Evolutionary conservation across 35 echinoderm and acorn worm genomes (phyloP).

Genomic region (Acanthaster planci): DNA sequence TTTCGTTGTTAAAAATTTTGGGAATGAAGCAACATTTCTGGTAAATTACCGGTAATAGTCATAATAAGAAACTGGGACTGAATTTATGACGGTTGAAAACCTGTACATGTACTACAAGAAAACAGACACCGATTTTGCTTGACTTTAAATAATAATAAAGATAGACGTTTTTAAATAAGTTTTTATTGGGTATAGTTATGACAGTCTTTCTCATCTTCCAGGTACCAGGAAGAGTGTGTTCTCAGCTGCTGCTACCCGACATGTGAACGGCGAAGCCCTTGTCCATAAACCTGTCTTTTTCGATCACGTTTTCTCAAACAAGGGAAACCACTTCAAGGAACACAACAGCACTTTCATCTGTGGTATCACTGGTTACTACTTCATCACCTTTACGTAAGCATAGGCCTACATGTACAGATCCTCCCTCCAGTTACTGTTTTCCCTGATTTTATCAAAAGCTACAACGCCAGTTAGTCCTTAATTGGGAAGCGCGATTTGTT

Average conservation of each 20-base stretch:
- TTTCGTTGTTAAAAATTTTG: too few species aligned
- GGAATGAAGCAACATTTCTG: too few species aligned
- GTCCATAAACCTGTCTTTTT: conserved; percentile 29
- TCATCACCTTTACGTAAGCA: conserved; percentile 77
- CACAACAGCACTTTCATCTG: conserved; percentile 49
- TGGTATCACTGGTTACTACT: conserved; percentile 73
- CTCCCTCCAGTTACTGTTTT: not conserved
- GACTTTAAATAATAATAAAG: too few species aligned
- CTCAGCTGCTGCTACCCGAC: conserved; percentile 50
- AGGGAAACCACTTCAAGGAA: conserved; percentile 49
- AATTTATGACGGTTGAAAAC: too few species aligned
- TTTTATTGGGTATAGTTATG: too few species aligned
- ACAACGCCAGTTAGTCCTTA: not conserved
- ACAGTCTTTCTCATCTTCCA: conserved; percentile 16
- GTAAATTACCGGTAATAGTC: too few species aligned
- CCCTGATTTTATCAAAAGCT: not conserved
- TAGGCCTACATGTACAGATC: too few species aligned
- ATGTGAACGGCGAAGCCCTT: conserved; percentile 9
- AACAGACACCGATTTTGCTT: too few species aligned
- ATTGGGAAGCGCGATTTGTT: not conserved
- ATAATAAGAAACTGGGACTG: too few species aligned
- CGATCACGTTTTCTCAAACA: conserved; percentile 55
- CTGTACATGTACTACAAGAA: too few species aligned
- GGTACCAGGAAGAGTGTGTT: conserved; percentile 80
- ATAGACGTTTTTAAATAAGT: too few species aligned